Conservation (phyloP, 2,888 invertebrate genomes). For the Lymantria monacha region DNA sequence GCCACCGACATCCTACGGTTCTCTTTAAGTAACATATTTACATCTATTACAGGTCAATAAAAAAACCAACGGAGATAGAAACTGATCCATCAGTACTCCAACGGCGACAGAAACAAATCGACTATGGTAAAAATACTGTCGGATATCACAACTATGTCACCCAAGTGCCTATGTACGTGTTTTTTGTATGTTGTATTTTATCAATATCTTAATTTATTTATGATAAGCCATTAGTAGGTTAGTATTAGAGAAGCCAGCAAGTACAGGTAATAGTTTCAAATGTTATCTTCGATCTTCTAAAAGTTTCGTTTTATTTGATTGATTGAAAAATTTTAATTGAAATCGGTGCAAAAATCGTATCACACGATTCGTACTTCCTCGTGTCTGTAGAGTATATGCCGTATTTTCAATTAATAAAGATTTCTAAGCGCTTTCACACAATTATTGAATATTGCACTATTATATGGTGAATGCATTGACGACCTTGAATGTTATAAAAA, state of each 20-base stretch:
- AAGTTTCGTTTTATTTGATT: neutral
- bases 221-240: no score
- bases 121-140: constrained; percentile 96
- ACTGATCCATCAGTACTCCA: constrained; percentile 86
- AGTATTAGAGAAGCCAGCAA: no score
- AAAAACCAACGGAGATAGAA: constrained; percentile 79
- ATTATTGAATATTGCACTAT: no score
- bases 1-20: no score
- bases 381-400: no score
- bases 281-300: no score
- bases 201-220: neutral
- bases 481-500: no score
- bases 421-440: neutral
- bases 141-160: constrained; percentile 90
- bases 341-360: neutral
- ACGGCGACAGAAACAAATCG: constrained; percentile 95
- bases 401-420: neutral
- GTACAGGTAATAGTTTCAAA: no score
- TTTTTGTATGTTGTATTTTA: neutral
- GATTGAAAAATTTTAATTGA: neutral
- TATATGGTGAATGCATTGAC: no score
- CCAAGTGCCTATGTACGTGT: constrained; percentile 86
- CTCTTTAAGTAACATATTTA: neutral
- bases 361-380: no score
- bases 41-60: constrained; percentile 38